A percentile compares a stretch with the other conserved stretches of the same genome.
Conservation (phyloP, 2,797 vertebrate species). For the Tokudaia muenninki region DNA sequence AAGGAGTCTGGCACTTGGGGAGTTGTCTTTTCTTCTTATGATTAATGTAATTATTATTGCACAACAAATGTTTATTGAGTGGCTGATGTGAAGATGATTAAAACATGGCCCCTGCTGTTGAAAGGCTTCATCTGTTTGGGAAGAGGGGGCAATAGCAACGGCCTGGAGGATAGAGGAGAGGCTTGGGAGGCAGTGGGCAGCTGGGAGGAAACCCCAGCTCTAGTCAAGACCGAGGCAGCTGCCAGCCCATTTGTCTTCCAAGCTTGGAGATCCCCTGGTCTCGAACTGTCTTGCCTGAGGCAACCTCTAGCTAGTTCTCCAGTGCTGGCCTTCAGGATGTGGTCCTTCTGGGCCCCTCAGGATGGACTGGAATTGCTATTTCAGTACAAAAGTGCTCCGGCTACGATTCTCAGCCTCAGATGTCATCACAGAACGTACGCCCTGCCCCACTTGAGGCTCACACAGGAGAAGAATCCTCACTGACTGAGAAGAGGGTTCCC, state of each 20-base stretch:
- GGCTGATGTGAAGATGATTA: background rate
- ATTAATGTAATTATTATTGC: conserved; percentile 16
- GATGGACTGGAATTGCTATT: background rate
- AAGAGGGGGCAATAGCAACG: accelerated
- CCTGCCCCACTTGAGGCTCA: background rate
- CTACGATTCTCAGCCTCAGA: background rate
- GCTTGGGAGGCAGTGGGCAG: background rate
- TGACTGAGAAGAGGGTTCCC: background rate
- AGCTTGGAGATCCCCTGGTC: too few relatives aligned
- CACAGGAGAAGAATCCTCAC: background rate
- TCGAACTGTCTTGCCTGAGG: background rate
- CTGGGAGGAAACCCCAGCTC: background rate
- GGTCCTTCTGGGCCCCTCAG: background rate
- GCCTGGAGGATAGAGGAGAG: background rate
- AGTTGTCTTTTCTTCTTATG: background rate
- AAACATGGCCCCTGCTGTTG: background rate
- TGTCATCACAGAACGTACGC: background rate
- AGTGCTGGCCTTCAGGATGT: background rate
- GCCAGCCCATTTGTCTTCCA: accelerated
- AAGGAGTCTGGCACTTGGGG: background rate
- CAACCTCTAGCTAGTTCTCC: background rate
- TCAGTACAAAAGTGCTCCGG: too few relatives aligned
- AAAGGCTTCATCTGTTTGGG: background rate
- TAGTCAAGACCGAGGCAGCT: background rate
- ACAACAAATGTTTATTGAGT: background rate